These are phyloP conservation scores for Rotaria macrura DNA, from an alignment of 2,888 invertebrate species.

Conservation along the genomic window DNA sequence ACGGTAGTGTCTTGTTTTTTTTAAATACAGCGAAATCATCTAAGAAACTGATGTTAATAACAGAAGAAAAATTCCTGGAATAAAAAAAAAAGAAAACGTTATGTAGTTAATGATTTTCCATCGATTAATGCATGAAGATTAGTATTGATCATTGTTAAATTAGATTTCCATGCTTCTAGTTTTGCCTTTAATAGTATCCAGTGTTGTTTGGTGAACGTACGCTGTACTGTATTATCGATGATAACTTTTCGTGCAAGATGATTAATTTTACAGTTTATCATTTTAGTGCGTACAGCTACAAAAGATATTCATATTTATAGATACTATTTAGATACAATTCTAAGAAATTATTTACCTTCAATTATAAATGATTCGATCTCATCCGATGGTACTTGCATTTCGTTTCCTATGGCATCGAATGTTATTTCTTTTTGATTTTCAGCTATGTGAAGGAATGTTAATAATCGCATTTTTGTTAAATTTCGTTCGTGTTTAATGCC, in stretches of 20 bases:
- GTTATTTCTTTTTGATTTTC: slow-evolving; percentile 80
- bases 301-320: slow-evolving; percentile 35
- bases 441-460: slow-evolving; percentile 94
- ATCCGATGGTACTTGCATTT: slow-evolving; percentile 71
- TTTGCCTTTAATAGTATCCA: slow-evolving; percentile 79
- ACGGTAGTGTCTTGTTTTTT: too few relatives aligned
- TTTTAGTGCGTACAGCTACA: slow-evolving; percentile 64
- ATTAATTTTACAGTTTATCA: slow-evolving; percentile 83
- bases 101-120: not conserved
- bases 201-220: slow-evolving; percentile 81
- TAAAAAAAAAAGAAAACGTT: not conserved
- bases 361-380: slow-evolving; percentile 93
- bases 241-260: slow-evolving; percentile 72
- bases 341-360: slow-evolving; percentile 56
- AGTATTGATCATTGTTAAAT: slow-evolving; percentile 22
- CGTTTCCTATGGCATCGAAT: slow-evolving; percentile 75
- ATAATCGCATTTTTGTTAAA: slow-evolving; percentile 84
- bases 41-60: too few relatives aligned
- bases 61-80: too few relatives aligned
- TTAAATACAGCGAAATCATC: too few relatives aligned
- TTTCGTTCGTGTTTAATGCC: slow-evolving; percentile 82
- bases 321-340: too few relatives aligned
- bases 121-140: slow-evolving; percentile 21
- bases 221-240: slow-evolving; percentile 83
- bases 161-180: slow-evolving; percentile 62